Percentiles rank a stretch among this genome's conserved stretches.
These are phyloP conservation scores for Peromyscus aztecus DNA, from an alignment of 2,797 vertebrate species.

Conservation along the genomic window DNA sequence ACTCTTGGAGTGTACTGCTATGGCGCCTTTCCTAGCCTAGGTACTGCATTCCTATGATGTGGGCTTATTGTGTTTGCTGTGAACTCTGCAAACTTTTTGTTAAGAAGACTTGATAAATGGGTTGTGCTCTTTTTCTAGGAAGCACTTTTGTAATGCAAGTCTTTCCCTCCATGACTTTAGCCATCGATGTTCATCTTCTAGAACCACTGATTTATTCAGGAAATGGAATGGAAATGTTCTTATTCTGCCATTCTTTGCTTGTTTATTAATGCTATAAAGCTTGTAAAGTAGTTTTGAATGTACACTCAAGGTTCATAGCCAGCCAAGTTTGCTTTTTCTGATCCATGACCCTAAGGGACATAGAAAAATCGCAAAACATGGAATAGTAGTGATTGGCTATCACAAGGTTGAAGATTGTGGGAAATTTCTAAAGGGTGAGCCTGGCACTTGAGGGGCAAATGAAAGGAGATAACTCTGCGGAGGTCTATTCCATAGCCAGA, in stretches of 20 bases:
- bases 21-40: not conserved
- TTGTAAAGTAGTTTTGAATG: conserved; percentile 22
- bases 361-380: not conserved
- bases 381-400: not conserved
- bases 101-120: not conserved
- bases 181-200: not conserved
- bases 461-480: not conserved
- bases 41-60: not conserved
- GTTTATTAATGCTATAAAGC: not conserved
- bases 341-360: not conserved
- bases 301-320: not conserved
- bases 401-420: not conserved
- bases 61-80: not conserved
- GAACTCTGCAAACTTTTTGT: not conserved
- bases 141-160: not conserved
- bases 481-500: not conserved
- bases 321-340: not conserved
- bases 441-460: not conserved
- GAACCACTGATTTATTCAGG: not conserved
- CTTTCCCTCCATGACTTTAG: not conserved
- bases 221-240: not conserved
- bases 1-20: not conserved
- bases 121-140: not conserved
- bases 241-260: not conserved
- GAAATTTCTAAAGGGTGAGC: not conserved